These are phyloP conservation scores for Ganaspis brasiliensis DNA, from an alignment of 2,888 invertebrate genomes.

Conservation along the genomic window DNA sequence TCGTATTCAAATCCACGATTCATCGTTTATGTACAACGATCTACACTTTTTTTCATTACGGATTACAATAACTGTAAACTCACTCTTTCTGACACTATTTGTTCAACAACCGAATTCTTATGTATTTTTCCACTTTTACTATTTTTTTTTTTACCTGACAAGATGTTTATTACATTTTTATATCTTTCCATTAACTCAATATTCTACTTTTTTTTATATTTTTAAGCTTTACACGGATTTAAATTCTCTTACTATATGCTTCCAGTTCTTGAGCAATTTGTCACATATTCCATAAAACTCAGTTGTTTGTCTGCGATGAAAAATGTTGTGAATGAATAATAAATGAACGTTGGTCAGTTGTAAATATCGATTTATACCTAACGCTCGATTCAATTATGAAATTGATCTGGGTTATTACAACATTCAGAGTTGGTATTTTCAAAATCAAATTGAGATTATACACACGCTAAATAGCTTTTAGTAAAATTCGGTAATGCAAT, in stretches of 20 bases:
- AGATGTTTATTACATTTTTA: too few relatives aligned
- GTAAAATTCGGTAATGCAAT: neutral
- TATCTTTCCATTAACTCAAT: too few relatives aligned
- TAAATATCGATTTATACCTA: slow-evolving; percentile 16
- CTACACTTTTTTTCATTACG: neutral
- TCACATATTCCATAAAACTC: too few relatives aligned
- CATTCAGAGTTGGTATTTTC: neutral
- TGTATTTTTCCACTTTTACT: too few relatives aligned
- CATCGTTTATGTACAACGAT: neutral
- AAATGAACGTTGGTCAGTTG: neutral
- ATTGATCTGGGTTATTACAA: slow-evolving; percentile 19
- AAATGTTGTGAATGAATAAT: slow-evolving; percentile 16
- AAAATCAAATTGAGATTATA: neutral
- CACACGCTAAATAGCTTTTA: neutral
- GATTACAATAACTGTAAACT: too few relatives aligned
- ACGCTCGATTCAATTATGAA: slow-evolving; percentile 19
- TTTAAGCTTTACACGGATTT: too few relatives aligned
- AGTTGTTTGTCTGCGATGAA: slow-evolving; percentile 4
- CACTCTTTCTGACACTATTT: too few relatives aligned
- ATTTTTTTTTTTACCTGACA: too few relatives aligned
- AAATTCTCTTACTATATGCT: too few relatives aligned
- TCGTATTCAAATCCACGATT: slow-evolving; percentile 20
- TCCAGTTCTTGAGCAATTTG: too few relatives aligned
- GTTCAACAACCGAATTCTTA: too few relatives aligned
- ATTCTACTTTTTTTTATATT: too few relatives aligned